These are phyloP conservation scores for Enoplolaimus lenunculus DNA, from an alignment of 2,888 invertebrate genomes.

Conservation along the genomic window DNA sequence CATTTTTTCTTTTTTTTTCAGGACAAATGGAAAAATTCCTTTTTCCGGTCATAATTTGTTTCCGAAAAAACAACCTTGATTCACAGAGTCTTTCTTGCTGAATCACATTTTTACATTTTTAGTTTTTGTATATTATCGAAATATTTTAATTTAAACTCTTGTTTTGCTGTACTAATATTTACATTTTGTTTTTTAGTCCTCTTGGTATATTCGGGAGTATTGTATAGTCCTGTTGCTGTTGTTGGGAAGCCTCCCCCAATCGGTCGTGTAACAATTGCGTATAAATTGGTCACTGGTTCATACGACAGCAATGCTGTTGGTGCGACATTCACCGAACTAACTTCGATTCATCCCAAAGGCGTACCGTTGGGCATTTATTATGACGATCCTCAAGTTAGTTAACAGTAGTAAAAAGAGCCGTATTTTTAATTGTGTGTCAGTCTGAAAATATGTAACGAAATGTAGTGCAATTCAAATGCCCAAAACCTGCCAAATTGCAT, in stretches of 20 bases:
- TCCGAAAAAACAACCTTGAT: too few relatives aligned
- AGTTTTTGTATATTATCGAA: too few relatives aligned
- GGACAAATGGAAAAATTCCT: too few relatives aligned
- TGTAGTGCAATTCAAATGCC: too few relatives aligned
- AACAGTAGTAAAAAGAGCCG: too few relatives aligned
- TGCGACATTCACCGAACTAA: slow-evolving; percentile 42
- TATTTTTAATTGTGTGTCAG: neutral
- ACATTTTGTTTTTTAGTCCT: neutral
- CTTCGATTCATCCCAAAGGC: slow-evolving; percentile 39
- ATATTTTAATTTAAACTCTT: too few relatives aligned
- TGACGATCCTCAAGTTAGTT: slow-evolving; percentile 41
- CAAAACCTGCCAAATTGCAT: too few relatives aligned
- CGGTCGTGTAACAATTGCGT: neutral
- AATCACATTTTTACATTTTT: too few relatives aligned
- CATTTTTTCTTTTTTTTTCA: too few relatives aligned
- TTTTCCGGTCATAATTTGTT: too few relatives aligned
- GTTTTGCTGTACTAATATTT: neutral
- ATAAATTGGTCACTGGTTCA: slow-evolving; percentile 37
- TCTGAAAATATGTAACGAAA: too few relatives aligned
- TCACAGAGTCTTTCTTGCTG: too few relatives aligned
- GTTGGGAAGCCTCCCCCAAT: neutral
- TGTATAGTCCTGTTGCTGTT: neutral
- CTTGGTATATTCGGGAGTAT: neutral
- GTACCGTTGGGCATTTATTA: slow-evolving; percentile 44
- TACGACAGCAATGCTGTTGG: slow-evolving; percentile 41